A percentile compares a stretch with the other conserved stretches of the same genome.
Evolutionary conservation across 1,140 invertebrate genomes (phyloP).

Genomic region (Trichonephila clavata): DNA sequence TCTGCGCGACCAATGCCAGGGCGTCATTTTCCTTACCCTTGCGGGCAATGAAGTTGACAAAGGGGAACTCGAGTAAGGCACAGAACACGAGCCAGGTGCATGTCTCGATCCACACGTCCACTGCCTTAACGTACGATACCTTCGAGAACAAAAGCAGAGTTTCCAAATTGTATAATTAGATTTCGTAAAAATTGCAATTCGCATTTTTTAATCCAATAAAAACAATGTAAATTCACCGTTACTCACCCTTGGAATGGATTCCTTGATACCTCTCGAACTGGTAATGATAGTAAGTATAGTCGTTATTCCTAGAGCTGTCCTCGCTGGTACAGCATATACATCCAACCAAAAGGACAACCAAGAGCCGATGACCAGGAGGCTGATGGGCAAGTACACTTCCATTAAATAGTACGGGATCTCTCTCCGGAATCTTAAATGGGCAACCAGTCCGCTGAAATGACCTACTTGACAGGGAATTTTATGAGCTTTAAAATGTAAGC

Average conservation of each 20-base stretch:
- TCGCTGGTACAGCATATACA: slow-evolving; percentile 71
- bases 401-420: slow-evolving; percentile 67
- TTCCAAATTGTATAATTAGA: too few species aligned
- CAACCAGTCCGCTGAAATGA: slow-evolving; percentile 79
- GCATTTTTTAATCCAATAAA: too few species aligned
- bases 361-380: slow-evolving; percentile 73
- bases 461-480: slow-evolving; percentile 71
- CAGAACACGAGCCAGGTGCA: slow-evolving; percentile 81
- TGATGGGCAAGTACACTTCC: slow-evolving; percentile 73
- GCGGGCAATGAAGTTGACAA: slow-evolving; percentile 79
- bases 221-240: too few species aligned
- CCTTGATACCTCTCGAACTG: slow-evolving; percentile 76
- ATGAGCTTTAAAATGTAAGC: not conserved
- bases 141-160: not conserved
- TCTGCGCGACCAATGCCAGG: slow-evolving; percentile 5
- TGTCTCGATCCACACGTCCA: slow-evolving; percentile 80
- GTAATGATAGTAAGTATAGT: slow-evolving; percentile 76
- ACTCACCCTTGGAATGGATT: slow-evolving; percentile 76
- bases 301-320: slow-evolving; percentile 70
- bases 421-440: slow-evolving; percentile 73
- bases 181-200: too few species aligned
- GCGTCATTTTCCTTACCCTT: slow-evolving; percentile 71
- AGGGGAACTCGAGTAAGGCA: slow-evolving; percentile 80
- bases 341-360: slow-evolving; percentile 77
- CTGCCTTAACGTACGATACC: slow-evolving; percentile 81